A percentile compares a stretch with the other conserved stretches of the same genome.
Conservation (phyloP, 2,888 invertebrate genomes). For the Choristoneura rosaceana region DNA sequence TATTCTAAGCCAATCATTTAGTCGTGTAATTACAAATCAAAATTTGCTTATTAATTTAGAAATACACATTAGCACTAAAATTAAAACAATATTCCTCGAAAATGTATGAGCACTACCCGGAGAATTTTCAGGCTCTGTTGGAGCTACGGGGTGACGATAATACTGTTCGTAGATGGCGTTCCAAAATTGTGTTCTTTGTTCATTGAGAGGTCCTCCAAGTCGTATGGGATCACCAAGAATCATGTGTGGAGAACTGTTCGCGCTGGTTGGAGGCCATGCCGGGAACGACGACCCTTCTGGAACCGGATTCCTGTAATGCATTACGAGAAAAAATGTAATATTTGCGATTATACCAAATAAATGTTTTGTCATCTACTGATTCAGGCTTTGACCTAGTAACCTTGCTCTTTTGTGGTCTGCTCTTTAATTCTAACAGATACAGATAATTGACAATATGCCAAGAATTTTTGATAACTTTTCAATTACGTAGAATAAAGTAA, state of each 20-base stretch:
- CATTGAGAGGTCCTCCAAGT: conserved; percentile 45
- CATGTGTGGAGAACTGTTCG: conserved; percentile 51
- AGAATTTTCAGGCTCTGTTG: conserved; percentile 20
- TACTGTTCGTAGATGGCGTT: conserved; percentile 51
- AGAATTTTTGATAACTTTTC: too few relatives aligned
- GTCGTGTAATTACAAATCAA: neutral
- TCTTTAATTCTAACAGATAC: too few relatives aligned
- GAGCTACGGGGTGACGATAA: conserved; percentile 46
- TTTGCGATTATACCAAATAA: too few relatives aligned
- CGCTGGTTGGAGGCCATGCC: conserved; percentile 50
- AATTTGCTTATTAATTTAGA: too few relatives aligned
- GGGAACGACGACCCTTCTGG: conserved; percentile 50
- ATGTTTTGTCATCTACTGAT: too few relatives aligned
- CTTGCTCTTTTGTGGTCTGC: too few relatives aligned
- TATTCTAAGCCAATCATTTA: too few relatives aligned
- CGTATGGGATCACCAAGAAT: conserved; percentile 47
- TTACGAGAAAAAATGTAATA: neutral
- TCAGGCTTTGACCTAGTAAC: too few relatives aligned
- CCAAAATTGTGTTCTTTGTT: conserved; percentile 52
- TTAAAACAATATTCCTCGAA: neutral
- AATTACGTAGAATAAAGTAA: too few relatives aligned
- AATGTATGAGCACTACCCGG: conserved; percentile 41
- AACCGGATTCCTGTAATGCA: conserved; percentile 53
- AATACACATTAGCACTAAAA: neutral
- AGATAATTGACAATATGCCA: too few relatives aligned